These are phyloP conservation scores for Agelaius tricolor DNA, from an alignment of 2,113 vertebrate genomes.

Conservation along the genomic window DNA sequence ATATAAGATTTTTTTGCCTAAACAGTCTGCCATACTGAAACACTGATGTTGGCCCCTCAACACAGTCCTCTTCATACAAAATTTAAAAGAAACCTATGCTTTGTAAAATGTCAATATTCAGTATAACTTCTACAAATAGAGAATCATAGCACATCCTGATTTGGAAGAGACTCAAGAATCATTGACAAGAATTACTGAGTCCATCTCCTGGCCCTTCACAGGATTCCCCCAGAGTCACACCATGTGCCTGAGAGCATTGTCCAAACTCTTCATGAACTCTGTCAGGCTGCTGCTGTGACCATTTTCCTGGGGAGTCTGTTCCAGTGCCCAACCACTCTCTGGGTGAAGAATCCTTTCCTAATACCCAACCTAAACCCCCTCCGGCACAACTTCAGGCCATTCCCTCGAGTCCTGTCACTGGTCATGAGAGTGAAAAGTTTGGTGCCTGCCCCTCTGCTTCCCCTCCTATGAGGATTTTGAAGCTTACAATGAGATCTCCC, in stretches of 20 bases:
- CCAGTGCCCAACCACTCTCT: fast-evolving
- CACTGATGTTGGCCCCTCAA: background rate
- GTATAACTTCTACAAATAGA: background rate
- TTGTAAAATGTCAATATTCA: background rate
- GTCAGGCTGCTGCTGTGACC: background rate
- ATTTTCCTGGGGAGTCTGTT: background rate
- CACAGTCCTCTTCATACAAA: background rate
- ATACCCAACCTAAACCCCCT: background rate
- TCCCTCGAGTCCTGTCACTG: background rate
- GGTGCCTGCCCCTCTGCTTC: background rate
- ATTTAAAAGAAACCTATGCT: background rate
- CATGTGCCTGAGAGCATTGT: background rate
- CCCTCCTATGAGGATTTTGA: background rate
- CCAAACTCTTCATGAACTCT: fast-evolving
- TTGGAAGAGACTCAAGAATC: background rate
- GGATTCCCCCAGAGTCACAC: background rate
- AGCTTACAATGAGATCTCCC: background rate
- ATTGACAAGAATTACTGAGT: background rate
- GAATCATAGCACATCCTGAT: background rate
- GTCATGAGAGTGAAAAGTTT: background rate
- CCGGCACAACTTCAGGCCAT: background rate
- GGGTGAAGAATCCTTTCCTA: background rate
- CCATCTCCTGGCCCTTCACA: background rate
- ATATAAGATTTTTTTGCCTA: background rate
- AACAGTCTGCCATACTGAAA: background rate